Base-by-base conservation (phyloP, 2,113 vertebrate genomes). In the Ornithorhynchus anatinus region DNA sequence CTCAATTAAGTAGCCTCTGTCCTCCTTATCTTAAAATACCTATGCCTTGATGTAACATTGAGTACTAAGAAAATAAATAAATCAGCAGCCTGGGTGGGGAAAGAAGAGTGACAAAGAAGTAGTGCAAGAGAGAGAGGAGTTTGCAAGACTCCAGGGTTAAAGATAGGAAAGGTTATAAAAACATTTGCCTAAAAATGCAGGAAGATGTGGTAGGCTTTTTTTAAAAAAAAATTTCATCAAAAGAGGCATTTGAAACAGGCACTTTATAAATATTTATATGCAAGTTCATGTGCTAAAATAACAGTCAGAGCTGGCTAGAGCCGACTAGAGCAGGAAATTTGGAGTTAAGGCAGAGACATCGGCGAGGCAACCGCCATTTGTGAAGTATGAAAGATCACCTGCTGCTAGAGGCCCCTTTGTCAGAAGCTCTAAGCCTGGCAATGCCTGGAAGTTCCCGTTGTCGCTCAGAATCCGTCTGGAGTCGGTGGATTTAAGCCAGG, bases 41-140 rank as follows among this genome's bases (percentile, higher is more conserved):
- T 82, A 0, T 0, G 5, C 14, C 43, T 45, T 65, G 80, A 9
- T n/a, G 61, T 74, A 53, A 86, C 20, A 17, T 48, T 77, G 66
- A 42, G 44, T 57, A 63, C 9, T 22, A 40, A 42, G 69, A 65
- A 75, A 65, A 70, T 60, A 85, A 83, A 80, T 66, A 81, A 48
- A 40, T 14, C 10, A 45, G 42, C 62, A 80, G 62, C 63, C 35
- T 27, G 7, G 7, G 36, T 6, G 32, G 58, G 54, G 57, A 66
- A 60, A 70, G 20, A n/a, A 59, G 66, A 80, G 37, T 56, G 17
- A 38, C 27, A 19, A 14, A 39, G 61, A 51, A 43, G 69, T 37
- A 48, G 60, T 66, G 7, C 20, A 29, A 37, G 50, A 23, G 39
- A 69, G 54, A 53, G 38, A 64, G 36, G 52, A 3, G 1, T 59